Evolutionary conservation across 2,797 vertebrate species (phyloP), one percentile per base, ranked within the genome.

Genomic region (Aphelocoma californica): DNA sequence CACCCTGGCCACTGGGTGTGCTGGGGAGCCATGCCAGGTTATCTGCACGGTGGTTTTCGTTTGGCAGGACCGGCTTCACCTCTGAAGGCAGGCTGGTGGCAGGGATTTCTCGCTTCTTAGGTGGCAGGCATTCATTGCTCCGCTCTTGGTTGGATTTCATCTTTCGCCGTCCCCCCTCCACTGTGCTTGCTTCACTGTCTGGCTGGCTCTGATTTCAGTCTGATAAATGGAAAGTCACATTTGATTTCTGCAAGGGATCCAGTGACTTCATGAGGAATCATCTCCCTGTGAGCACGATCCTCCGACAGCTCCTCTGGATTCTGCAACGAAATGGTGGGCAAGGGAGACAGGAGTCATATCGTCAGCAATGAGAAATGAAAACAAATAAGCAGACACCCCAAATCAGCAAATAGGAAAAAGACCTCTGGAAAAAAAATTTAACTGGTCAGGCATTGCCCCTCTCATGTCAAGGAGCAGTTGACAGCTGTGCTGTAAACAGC

Each of bases 121-220:
- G 99, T 81, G 99, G 99, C 97, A 99, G 98, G 98, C 99, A 99
- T 98, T 99, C 99, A 95, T 99, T 99, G 98, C 99, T 99, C 97
- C 99, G 98, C 97, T 99, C 99, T 96, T 99, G 99, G 98, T 98
- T 99, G 97, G 99, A 99, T 99, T 99, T 99, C 99, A 99, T 99
- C 97, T 97, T 97, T 98, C 96, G 97, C 98, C 97, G 97, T 98
- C 96, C 98, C 97, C 98, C 98, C 96, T 98, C 98, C 98, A 97
- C 95, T 98, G 97, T 97, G 97, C 93, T 97, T 87, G 96, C 96
- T 98, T 99, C 98, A 99, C 98, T 98, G 98, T 97, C 97, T 98
- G 98, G 97, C 97, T 97, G 97, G 96, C 96, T 98, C 97, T 96
- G 98, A 93, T 97, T 98, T 98, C 97, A 98, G 98, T 98, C 97